A percentile compares a stretch with the other conserved stretches of the same genome.
Evolutionary conservation across 2,113 vertebrate genomes (phyloP).

Genomic region (Pseudorasbora parva): DNA sequence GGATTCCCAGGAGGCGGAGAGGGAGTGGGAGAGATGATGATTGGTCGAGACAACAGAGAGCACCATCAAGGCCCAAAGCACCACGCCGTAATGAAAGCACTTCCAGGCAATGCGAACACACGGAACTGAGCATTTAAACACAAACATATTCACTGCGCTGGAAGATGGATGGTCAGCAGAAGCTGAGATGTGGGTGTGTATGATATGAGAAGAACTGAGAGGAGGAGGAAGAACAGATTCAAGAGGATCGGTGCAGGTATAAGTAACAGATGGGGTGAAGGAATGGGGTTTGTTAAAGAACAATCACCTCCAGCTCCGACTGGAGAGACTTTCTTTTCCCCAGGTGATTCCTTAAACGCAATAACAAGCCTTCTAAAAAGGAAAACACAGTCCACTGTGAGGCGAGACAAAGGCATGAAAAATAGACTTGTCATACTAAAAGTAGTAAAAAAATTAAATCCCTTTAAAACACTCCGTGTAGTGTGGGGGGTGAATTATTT

Average conservation of each 20-base stretch:
- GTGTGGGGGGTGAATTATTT: conserved; percentile 41
- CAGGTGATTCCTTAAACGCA: conserved; percentile 44
- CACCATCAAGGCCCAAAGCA: neutral
- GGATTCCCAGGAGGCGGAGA: conserved; percentile 3
- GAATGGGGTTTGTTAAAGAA: conserved; percentile 45
- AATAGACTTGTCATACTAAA: conserved; percentile 50
- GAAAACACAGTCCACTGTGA: conserved; percentile 44
- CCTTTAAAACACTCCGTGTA: conserved; percentile 40
- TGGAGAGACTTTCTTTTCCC: conserved; percentile 41
- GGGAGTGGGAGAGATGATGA: neutral
- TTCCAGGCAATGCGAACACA: conserved; percentile 1
- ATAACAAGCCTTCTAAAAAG: conserved; percentile 30
- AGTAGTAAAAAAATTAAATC: conserved; percentile 43
- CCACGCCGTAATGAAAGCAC: conserved; percentile 21
- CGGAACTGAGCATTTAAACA: conserved; percentile 5
- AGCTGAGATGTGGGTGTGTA: neutral
- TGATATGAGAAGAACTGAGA: neutral
- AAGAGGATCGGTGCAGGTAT: neutral
- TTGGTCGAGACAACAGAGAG: conserved; percentile 6
- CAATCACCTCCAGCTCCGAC: conserved; percentile 35
- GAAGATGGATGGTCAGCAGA: conserved; percentile 34
- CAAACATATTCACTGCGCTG: neutral
- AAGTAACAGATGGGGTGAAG: conserved; percentile 32
- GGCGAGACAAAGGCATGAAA: conserved; percentile 35
- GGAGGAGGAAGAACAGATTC: neutral